These are phyloP conservation scores for Atrichornis clamosus DNA, from an alignment of 2,113 vertebrate species.

Conservation along the genomic window DNA sequence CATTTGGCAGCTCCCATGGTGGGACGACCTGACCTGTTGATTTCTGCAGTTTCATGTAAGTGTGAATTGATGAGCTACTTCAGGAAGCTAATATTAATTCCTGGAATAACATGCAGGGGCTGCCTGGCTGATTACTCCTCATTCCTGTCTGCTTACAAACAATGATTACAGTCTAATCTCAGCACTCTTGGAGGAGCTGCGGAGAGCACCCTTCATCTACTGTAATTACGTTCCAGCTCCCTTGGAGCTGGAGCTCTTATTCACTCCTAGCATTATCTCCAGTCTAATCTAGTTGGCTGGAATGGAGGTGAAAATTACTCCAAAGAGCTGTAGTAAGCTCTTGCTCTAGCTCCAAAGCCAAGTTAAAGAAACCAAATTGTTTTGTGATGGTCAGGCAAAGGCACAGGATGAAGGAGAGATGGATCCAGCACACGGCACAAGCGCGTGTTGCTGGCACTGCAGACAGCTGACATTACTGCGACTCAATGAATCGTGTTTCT, in stretches of 20 bases:
- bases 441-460: not conserved
- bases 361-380: not conserved
- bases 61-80: constrained; percentile 43
- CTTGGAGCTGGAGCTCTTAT: constrained; percentile 49
- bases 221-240: constrained; percentile 62
- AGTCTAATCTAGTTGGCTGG: constrained; percentile 40
- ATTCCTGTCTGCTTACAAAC: constrained; percentile 73
- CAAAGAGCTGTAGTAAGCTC: constrained; percentile 8
- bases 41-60: not conserved
- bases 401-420: not conserved
- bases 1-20: accelerated
- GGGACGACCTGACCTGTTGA: constrained; percentile 25
- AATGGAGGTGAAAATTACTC: constrained; percentile 49
- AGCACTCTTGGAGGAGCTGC: constrained; percentile 63
- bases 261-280: constrained; percentile 47
- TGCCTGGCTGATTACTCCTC: constrained; percentile 67
- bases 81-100: constrained; percentile 64
- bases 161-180: constrained; percentile 73
- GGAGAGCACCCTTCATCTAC: constrained; percentile 63
- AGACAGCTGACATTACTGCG: not conserved
- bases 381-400: not conserved
- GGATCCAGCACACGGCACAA: not conserved
- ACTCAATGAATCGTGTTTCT: not conserved
- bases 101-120: constrained; percentile 46
- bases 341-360: not conserved